Conservation (phyloP, 2,113 vertebrate species). For the Microtus ochrogaster region DNA sequence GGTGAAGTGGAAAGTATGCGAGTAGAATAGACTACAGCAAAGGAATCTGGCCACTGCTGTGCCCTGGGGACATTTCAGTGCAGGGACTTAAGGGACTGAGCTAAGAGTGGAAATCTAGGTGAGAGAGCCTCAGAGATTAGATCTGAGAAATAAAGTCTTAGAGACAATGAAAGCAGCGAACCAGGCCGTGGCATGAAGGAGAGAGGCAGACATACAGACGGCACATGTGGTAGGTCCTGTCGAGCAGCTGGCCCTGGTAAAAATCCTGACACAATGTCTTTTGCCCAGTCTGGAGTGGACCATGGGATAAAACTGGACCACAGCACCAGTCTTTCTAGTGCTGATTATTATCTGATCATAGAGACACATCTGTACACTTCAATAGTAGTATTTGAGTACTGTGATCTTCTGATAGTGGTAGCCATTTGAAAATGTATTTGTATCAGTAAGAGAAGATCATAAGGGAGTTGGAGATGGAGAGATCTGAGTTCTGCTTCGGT, state of each 20-base stretch:
- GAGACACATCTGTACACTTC: not conserved
- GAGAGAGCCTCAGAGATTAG: not conserved
- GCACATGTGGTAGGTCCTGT: accelerated
- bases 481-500: not conserved
- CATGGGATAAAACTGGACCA: not conserved
- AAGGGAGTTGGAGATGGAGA: not conserved
- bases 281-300: not conserved
- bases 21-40: not conserved
- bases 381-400: not conserved
- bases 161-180: not conserved
- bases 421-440: not conserved
- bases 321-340: not conserved
- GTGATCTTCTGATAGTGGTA: not conserved
- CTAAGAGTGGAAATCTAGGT: no score
- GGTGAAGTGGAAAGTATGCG: not conserved
- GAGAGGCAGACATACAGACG: accelerated
- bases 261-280: no score
- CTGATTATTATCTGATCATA: not conserved
- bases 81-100: not conserved
- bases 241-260: no score
- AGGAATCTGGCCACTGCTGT: not conserved
- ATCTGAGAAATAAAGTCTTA: not conserved
- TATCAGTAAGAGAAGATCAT: not conserved
- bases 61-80: not conserved
- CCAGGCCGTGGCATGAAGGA: not conserved